Evolutionary conservation across 2,113 vertebrate species (phyloP), one percentile per base, ranked within the genome.

Genomic region (Abramis brama): DNA sequence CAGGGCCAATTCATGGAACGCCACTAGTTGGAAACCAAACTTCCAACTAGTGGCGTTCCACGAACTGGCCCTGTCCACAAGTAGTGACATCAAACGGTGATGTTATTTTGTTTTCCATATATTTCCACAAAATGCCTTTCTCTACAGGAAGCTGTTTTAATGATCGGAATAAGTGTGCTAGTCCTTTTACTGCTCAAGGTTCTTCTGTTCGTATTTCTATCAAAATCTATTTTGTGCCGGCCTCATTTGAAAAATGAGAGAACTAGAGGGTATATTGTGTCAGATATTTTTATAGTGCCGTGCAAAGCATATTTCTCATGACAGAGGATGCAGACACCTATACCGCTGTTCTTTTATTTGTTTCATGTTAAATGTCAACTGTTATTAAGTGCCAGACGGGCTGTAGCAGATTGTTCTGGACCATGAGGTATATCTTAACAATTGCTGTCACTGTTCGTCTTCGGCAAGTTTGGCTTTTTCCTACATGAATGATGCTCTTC

Each of bases 391-490:
- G 79, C 17, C 55, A 21, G 71, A 71, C 43, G 19, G 78, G 25
- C 59, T 82, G 7, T 59, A 36, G n/a, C 60, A 82, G 83, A 85
- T 81, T 79, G 73, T 79, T 68, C 68, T 27, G 39, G 25, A 80
- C 71, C 82, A n/a, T 70, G 36, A 78, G 57, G 79, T 81, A 73
- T 55, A 88, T 75, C 64, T 88, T 88, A 73, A 83, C 79, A 19
- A 57, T 59, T 74, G 3, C 73, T 33, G 86, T 79, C 68, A 30
- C 57, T 84, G n/a, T 45, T 87, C 36, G 13, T 78, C 62, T 47
- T n/a, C 33, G 64, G 27, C 84, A 85, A 78, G 39, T 33, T 55
- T 21, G 30, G 21, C n/a, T 70, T 70, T 77, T 23, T 30, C 45
- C 30, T 76, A 43, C 36, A 17, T 77, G 87, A 78, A 47, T 55